Evolutionary conservation across 2,888 invertebrate species (phyloP).

Genomic region (Melolontha melolontha): DNA sequence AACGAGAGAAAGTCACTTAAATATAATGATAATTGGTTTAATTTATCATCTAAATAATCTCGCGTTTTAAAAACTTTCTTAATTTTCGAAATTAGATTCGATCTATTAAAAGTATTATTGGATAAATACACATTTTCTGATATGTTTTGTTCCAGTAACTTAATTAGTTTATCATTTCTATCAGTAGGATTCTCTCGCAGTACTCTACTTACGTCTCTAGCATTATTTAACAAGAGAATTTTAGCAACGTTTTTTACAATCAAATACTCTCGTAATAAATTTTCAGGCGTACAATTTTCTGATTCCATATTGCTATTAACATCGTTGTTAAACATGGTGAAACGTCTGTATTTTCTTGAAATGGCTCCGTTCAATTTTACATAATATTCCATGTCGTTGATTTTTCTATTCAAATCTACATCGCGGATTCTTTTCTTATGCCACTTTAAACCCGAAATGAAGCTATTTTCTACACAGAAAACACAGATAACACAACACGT

Average conservation of each 20-base stretch:
- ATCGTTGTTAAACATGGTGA: background rate
- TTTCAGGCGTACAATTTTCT: background rate
- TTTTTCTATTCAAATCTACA: too few species aligned
- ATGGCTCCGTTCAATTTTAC: too few species aligned
- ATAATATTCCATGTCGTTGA: too few species aligned
- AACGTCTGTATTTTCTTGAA: slow-evolving; percentile 1
- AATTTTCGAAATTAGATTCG: background rate
- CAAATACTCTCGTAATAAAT: background rate
- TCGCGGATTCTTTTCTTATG: too few species aligned
- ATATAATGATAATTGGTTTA: slow-evolving; percentile 30
- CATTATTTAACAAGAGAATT: slow-evolving; percentile 22
- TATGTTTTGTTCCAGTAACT: slow-evolving; percentile 4
- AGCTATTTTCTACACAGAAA: too few species aligned
- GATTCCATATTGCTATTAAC: too few species aligned
- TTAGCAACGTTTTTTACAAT: slow-evolving; percentile 4
- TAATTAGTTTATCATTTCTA: slow-evolving; percentile 16
- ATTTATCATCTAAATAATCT: background rate
- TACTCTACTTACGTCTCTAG: slow-evolving; percentile 17
- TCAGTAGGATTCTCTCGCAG: slow-evolving; percentile 27
- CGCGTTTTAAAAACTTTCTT: background rate
- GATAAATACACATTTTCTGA: background rate
- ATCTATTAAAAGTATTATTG: too few species aligned
- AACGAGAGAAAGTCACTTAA: slow-evolving; percentile 29
- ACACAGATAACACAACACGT: too few species aligned
- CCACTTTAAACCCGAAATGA: too few species aligned